These are phyloP conservation scores for Teleogryllus occipitalis DNA, from an alignment of 1,140 invertebrate genomes.

Conservation along the genomic window DNA sequence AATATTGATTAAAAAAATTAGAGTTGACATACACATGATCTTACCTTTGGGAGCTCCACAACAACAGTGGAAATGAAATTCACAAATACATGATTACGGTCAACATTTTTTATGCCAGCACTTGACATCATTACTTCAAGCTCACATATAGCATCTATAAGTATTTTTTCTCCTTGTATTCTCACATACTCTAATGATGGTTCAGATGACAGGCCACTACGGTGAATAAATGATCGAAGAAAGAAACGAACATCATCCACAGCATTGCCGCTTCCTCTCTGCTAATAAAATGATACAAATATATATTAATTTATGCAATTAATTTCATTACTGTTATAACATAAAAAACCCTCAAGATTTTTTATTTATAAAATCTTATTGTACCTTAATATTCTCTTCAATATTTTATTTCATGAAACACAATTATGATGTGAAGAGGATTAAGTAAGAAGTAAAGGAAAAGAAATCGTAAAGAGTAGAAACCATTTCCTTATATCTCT, in stretches of 20 bases:
- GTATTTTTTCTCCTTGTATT: neutral
- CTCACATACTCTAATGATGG: neutral
- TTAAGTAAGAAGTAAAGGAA: neutral
- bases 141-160: neutral
- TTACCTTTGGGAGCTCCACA: conserved; percentile 88
- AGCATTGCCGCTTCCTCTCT: conserved; percentile 84
- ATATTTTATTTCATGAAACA: neutral
- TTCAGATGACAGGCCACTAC: conserved; percentile 59
- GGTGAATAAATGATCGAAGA: conserved; percentile 92
- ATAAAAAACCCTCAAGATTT: no score
- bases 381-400: neutral
- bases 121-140: conserved; percentile 92
- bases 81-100: conserved; percentile 98
- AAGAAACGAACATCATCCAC: conserved; percentile 96
- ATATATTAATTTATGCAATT: no score
- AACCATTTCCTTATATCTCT: neutral
- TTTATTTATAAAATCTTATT: no score
- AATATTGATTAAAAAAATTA: no score
- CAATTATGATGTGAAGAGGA: no score
- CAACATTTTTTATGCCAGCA: conserved; percentile 79
- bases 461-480: neutral
- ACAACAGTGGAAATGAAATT: conserved; percentile 97
- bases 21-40: no score
- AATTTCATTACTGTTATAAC: neutral
- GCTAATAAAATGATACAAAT: neutral